A percentile compares a stretch with the other conserved stretches of the same genome.
Conservation (phyloP, 2,888 invertebrate genomes). For the Omphaloscelis lunosa region DNA sequence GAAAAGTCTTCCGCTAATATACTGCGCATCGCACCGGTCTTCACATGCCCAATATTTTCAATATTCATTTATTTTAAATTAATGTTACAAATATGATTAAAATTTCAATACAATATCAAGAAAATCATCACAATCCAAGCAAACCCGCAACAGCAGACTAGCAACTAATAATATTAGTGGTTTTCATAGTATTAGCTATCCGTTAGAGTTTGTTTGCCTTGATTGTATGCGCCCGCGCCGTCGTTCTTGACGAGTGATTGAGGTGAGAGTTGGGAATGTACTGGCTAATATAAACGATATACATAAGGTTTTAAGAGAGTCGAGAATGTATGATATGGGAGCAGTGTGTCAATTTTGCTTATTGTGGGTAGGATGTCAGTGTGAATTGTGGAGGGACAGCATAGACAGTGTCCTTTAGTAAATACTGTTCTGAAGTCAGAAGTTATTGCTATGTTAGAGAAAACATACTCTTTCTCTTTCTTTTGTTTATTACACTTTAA, state of each 20-base stretch:
- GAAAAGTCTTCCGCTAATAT: background rate
- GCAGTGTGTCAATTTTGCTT: background rate
- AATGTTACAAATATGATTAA: background rate
- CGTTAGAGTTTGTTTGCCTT: slow-evolving; percentile 64
- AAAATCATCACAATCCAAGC: slow-evolving; percentile 19
- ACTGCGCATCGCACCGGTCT: background rate
- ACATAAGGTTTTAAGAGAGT: background rate
- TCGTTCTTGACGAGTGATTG: slow-evolving; percentile 32
- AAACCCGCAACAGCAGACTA: slow-evolving; percentile 45
- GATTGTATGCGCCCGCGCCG: slow-evolving; percentile 45
- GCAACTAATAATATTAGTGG: slow-evolving; percentile 61
- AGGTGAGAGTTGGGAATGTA: slow-evolving; percentile 47
- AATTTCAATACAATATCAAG: background rate
- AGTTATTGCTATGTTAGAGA: background rate
- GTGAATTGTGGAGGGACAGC: too few species aligned
- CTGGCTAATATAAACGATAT: slow-evolving; percentile 22
- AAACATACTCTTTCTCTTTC: too few species aligned
- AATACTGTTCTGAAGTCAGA: background rate
- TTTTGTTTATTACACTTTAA: too few species aligned
- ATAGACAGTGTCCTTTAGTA: too few species aligned
- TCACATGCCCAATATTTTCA: too few species aligned
- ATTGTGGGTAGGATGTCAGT: background rate
- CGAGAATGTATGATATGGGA: background rate
- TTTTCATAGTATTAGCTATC: slow-evolving; percentile 59
- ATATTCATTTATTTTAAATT: background rate